Base-by-base conservation (phyloP, 2,113 vertebrate genomes). In the Cavia porcellus region DNA sequence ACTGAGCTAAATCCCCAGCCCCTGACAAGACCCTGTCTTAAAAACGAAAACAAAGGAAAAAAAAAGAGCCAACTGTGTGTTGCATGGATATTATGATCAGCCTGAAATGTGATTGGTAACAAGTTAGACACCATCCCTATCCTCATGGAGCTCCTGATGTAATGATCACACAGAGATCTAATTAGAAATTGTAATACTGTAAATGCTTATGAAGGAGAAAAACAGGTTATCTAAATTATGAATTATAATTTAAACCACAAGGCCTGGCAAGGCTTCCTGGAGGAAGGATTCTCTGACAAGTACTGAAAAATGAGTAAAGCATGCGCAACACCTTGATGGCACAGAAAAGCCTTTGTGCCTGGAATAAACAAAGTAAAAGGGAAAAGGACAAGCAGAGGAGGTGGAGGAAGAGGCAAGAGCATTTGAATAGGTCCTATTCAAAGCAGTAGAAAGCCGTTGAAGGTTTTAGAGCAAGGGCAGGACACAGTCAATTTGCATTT, bases 151-250 rank as follows among this genome's bases (percentile, higher is more conserved):
- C 30, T 92, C 79, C 87, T 81, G 57, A 20, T 52, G 12, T 57
- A 89, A 79, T 83, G 52, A 61, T 47, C 38, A 47, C 55, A 94
- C 25, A 42, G n/a, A 72, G 14, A 79, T 47, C 62, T 62, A 83
- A 86, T 89, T 83, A 95, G 79, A 84, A 83, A 86, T 25, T 8
- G 10, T 68, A 94, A 64, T 89, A 77, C 50, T 80, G 24, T 35
- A 80, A 89, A 68, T 96, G 72, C 50, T 64, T 57, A 10, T 24
- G n/a, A 89, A 92, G 50, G 5, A 97, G 81, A 91, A 89, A 38
- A 20, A 82, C 50, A 93, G 24, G 19, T 32, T 84, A 24, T 89
- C 80, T 85, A 81, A 86, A 66, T 86, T 64, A 10, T 85, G 72
- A 80, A 24, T 82, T 85, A 20, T 61, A 52, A 74, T 92, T 81